A percentile compares a stretch with the other conserved stretches of the same genome.
These are phyloP conservation scores for Neodontobutis hainanensis DNA, from an alignment of 2,113 vertebrate genomes.

Conservation along the genomic window DNA sequence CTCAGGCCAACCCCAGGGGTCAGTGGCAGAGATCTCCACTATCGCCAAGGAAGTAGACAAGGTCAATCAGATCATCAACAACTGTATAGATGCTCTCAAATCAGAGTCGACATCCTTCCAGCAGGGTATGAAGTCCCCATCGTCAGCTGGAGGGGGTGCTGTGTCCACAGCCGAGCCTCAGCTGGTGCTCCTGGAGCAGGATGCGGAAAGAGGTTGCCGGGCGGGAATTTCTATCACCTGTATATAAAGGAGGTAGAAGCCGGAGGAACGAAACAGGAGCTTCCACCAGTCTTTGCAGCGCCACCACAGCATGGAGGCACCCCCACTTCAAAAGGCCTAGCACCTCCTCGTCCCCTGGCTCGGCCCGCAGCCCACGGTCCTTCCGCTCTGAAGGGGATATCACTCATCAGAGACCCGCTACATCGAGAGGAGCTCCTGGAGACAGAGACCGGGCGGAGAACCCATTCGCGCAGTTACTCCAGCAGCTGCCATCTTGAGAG, in stretches of 20 bases:
- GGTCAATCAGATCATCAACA: conserved; percentile 99
- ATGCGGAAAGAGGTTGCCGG: conserved; percentile 72
- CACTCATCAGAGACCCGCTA: conserved; percentile 89
- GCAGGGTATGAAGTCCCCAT: conserved; percentile 85
- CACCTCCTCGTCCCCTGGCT: conserved; percentile 89
- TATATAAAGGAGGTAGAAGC: conserved; percentile 85
- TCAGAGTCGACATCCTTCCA: conserved; percentile 94
- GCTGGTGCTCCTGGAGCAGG: conserved; percentile 89
- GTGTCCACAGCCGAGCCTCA: conserved; percentile 88
- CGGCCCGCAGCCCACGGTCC: conserved; percentile 89
- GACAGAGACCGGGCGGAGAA: conserved; percentile 70
- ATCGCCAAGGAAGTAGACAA: conserved; percentile 98
- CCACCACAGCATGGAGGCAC: conserved; percentile 92
- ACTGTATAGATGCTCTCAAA: conserved; percentile 97
- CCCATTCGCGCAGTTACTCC: conserved; percentile 90
- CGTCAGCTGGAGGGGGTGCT: conserved; percentile 75
- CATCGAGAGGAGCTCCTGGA: conserved; percentile 88
- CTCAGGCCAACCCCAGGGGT: conserved; percentile 85
- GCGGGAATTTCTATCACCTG: conserved; percentile 86
- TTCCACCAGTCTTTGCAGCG: conserved; percentile 90
- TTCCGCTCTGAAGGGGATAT: conserved; percentile 87
- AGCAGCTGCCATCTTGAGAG: conserved; percentile 85
- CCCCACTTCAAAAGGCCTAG: conserved; percentile 84
- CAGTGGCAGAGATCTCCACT: conserved; percentile 94
- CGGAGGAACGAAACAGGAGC: conserved; percentile 71